A percentile compares a stretch with the other conserved stretches of the same genome.
Evolutionary conservation across 2,888 invertebrate species (phyloP).

Genomic region (Phengaris alcon): DNA sequence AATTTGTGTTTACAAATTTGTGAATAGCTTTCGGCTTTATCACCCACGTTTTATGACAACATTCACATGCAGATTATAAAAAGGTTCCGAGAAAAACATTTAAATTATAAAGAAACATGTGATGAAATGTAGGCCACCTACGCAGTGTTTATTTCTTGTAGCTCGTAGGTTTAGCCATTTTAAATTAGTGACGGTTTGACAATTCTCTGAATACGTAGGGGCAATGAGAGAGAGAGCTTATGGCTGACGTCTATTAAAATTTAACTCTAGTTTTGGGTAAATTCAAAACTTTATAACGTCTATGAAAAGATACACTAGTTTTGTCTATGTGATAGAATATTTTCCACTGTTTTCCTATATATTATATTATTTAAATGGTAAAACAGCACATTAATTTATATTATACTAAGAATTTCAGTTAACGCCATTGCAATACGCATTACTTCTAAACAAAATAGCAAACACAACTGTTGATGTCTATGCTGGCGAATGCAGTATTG

Average conservation of each 20-base stretch:
- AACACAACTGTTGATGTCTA: conserved; percentile 15
- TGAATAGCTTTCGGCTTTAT: background rate
- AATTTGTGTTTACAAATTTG: background rate
- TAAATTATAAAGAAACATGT: conserved; percentile 14
- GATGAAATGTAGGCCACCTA: conserved; percentile 16
- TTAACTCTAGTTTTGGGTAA: no score
- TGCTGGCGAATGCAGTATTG: conserved; percentile 25
- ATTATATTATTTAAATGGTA: background rate
- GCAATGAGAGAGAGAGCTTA: background rate
- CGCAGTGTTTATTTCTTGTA: background rate
- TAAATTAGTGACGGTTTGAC: background rate
- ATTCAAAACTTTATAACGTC: no score
- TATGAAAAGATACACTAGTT: no score
- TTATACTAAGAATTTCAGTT: background rate
- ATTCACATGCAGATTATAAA: background rate
- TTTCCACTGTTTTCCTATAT: background rate
- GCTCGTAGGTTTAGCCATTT: background rate
- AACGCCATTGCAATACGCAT: background rate
- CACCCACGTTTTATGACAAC: conserved; percentile 2
- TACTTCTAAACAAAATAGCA: background rate
- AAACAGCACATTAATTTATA: background rate
- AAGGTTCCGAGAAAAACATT: conserved; percentile 5
- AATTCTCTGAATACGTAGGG: background rate
- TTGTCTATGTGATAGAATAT: no score
- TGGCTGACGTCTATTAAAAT: no score